Conservation (phyloP, 2,888 invertebrate species). For the Tigriopus californicus region DNA sequence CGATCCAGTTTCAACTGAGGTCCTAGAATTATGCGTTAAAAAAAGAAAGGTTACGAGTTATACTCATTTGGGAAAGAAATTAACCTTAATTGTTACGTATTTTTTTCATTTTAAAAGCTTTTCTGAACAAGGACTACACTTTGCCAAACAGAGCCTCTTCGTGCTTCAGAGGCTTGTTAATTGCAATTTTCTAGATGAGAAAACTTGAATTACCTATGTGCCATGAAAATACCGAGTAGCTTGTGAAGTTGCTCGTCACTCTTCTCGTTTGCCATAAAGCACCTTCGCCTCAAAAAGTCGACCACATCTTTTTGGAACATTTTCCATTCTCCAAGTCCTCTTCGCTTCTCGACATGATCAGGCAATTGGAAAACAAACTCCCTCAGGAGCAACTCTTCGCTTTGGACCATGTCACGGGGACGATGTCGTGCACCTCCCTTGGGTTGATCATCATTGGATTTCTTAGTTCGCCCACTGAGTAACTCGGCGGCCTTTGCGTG, state of each 20-base stretch:
- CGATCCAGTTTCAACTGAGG: too few relatives aligned
- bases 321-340: background rate
- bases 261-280: background rate
- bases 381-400: too few relatives aligned
- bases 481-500: too few relatives aligned
- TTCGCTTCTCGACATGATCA: background rate
- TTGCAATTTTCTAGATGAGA: background rate
- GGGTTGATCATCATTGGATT: too few relatives aligned
- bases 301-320: slow-evolving; percentile 11
- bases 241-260: slow-evolving; percentile 7
- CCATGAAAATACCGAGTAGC: background rate
- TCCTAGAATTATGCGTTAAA: too few relatives aligned
- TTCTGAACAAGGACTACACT: too few relatives aligned
- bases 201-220: background rate
- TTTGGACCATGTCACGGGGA: background rate
- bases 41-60: too few relatives aligned
- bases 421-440: too few relatives aligned
- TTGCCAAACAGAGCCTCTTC: background rate
- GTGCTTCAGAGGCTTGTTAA: background rate
- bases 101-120: too few relatives aligned
- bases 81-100: too few relatives aligned
- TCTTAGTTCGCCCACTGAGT: too few relatives aligned
- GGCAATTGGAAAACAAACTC: background rate
- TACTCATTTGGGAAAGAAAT: too few relatives aligned
- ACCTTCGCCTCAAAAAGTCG: background rate